Evolutionary conservation across 2,888 invertebrate species (phyloP).

Genomic region (Clistopyga incitator): DNA sequence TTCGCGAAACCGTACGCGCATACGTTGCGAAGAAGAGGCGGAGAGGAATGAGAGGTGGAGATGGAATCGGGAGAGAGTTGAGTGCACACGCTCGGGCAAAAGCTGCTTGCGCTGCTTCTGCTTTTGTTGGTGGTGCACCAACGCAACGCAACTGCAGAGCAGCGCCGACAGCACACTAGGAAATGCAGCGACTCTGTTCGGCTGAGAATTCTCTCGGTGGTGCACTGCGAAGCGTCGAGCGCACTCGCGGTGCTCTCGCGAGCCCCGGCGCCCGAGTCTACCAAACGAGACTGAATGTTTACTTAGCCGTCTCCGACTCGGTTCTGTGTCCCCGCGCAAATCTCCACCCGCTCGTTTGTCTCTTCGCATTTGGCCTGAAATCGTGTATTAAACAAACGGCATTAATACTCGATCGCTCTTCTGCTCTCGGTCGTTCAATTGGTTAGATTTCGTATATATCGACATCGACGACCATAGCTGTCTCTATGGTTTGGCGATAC

Average conservation of each 20-base stretch:
- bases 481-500: not conserved
- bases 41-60: slow-evolving; percentile 25
- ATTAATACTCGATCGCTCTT: slow-evolving; percentile 74
- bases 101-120: slow-evolving; percentile 22
- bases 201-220: slow-evolving; percentile 45
- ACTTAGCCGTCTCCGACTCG: slow-evolving; percentile 76
- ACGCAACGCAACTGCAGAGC: not conserved
- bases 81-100: slow-evolving; percentile 35
- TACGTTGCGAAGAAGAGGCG: slow-evolving; percentile 11
- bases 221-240: slow-evolving; percentile 39
- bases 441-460: not conserved
- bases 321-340: slow-evolving; percentile 70
- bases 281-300: slow-evolving; percentile 78
- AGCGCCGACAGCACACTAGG: slow-evolving; percentile 28
- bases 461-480: not conserved
- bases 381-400: slow-evolving; percentile 76
- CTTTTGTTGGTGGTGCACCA: slow-evolving; percentile 26
- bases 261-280: slow-evolving; percentile 9
- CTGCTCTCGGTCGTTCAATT: slow-evolving; percentile 28
- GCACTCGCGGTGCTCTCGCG: slow-evolving; percentile 32
- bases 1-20: slow-evolving; percentile 24
- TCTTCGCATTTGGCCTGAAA: slow-evolving; percentile 73
- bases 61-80: slow-evolving; percentile 39
- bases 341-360: slow-evolving; percentile 76
- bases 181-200: slow-evolving; percentile 62